These are phyloP conservation scores for Argyresthia goedartella DNA, from an alignment of 2,888 invertebrate genomes.

Conservation along the genomic window DNA sequence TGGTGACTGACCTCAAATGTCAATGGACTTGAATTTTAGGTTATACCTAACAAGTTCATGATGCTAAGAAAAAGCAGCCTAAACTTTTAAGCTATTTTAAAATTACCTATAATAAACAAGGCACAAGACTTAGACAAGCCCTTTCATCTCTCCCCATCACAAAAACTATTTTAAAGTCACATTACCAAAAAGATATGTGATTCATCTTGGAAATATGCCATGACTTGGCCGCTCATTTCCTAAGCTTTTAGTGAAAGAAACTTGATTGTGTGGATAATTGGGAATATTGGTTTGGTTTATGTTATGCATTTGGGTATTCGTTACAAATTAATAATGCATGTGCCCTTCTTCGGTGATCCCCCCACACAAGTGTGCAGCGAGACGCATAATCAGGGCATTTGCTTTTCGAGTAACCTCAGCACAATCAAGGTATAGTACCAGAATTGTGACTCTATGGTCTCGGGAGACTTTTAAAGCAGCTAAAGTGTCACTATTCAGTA, in stretches of 20 bases:
- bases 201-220: too few species aligned
- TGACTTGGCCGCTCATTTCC: too few species aligned
- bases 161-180: too few species aligned
- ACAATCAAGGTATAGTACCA: constrained; percentile 3
- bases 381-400: constrained; percentile 52
- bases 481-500: background rate
- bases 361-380: constrained; percentile 39
- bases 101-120: too few species aligned
- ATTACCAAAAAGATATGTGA: too few species aligned
- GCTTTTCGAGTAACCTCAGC: constrained; percentile 9
- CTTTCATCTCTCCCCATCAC: too few species aligned
- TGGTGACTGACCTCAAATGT: constrained; percentile 28
- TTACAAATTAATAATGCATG: background rate
- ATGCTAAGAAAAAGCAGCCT: too few species aligned
- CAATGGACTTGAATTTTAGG: constrained; percentile 24
- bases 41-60: too few species aligned
- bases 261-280: background rate
- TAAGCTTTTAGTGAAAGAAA: background rate
- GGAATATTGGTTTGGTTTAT: too few species aligned
- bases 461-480: background rate
- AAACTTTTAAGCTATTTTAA: too few species aligned
- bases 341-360: constrained; percentile 45
- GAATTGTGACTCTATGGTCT: constrained; percentile 10
- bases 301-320: too few species aligned
- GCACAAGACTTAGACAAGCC: too few species aligned